Conservation (phyloP, 2,888 invertebrate genomes). For the Marronus borbonicus region DNA sequence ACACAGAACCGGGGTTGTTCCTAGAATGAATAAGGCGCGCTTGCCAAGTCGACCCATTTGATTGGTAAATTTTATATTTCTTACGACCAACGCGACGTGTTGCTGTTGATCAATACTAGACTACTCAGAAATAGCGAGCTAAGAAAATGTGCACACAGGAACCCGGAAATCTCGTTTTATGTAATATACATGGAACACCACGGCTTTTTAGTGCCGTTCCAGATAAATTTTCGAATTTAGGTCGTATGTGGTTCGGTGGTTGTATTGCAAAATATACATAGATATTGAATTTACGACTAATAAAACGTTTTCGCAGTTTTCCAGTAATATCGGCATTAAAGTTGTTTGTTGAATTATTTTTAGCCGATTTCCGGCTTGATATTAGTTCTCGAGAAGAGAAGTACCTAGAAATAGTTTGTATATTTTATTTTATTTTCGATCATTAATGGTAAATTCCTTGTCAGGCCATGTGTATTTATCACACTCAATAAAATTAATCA, state of each 20-base stretch:
- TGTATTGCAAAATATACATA: slow-evolving; percentile 17
- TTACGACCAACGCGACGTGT: neutral
- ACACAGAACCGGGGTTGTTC: neutral
- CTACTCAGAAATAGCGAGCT: slow-evolving; percentile 4
- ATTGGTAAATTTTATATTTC: slow-evolving; percentile 28
- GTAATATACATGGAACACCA: neutral
- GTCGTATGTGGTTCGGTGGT: slow-evolving; percentile 1
- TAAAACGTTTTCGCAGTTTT: slow-evolving; percentile 26
- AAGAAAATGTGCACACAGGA: slow-evolving; percentile 10
- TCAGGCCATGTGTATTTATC: too few relatives aligned
- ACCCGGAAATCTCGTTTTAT: slow-evolving; percentile 20
- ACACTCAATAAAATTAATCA: too few relatives aligned
- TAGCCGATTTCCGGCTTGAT: neutral
- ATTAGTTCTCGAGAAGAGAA: neutral
- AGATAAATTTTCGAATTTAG: slow-evolving; percentile 35
- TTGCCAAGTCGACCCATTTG: neutral
- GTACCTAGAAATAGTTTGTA: too few relatives aligned
- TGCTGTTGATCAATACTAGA: slow-evolving; percentile 11
- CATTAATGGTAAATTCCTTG: too few relatives aligned
- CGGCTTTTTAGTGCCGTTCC: slow-evolving; percentile 10
- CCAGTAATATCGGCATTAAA: slow-evolving; percentile 9
- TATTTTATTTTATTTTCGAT: too few relatives aligned
- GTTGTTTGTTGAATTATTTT: slow-evolving; percentile 20
- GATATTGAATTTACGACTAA: slow-evolving; percentile 31
- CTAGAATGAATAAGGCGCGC: slow-evolving; percentile 1